Conservation (phyloP, 2,797 vertebrate genomes). For the Melanotaenia maccullochi region DNA sequence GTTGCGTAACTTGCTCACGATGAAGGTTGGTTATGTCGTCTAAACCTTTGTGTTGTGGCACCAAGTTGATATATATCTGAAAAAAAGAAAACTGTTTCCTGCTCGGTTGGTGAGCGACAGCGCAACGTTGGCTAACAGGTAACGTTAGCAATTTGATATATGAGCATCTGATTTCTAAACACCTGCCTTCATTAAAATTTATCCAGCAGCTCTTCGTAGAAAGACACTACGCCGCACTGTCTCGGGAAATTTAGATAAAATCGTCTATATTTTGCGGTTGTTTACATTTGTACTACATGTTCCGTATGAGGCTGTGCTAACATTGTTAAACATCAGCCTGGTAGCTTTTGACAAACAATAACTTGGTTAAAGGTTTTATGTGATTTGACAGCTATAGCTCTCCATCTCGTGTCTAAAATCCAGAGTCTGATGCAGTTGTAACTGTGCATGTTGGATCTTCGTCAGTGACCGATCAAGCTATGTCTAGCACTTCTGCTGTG, state of each 20-base stretch:
- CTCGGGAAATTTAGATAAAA: background rate
- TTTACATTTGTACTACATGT: slow-evolving; percentile 52
- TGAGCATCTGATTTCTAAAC: background rate
- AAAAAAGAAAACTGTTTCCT: slow-evolving; percentile 21
- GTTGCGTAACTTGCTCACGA: background rate
- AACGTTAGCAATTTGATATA: slow-evolving; percentile 57
- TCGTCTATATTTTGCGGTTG: slow-evolving; percentile 14
- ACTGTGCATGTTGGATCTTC: background rate
- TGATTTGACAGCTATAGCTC: slow-evolving; percentile 2
- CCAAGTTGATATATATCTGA: slow-evolving; percentile 22
- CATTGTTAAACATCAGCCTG: slow-evolving; percentile 47
- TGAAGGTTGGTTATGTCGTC: background rate
- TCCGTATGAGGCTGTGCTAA: slow-evolving; percentile 40
- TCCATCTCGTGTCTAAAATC: background rate
- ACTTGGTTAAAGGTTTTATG: slow-evolving; percentile 23
- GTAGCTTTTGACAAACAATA: slow-evolving; percentile 7
- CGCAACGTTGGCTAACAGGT: slow-evolving; percentile 63
- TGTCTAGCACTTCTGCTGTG: too few species aligned
- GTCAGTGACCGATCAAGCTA: background rate
- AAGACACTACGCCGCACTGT: fast-evolving
- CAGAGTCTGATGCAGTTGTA: background rate
- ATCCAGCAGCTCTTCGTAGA: fast-evolving
- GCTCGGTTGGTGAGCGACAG: slow-evolving; percentile 45
- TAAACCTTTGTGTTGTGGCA: background rate
- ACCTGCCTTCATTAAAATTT: background rate